These are phyloP conservation scores for Ditula angustiorana DNA, from an alignment of 2,888 invertebrate genomes.

Conservation along the genomic window DNA sequence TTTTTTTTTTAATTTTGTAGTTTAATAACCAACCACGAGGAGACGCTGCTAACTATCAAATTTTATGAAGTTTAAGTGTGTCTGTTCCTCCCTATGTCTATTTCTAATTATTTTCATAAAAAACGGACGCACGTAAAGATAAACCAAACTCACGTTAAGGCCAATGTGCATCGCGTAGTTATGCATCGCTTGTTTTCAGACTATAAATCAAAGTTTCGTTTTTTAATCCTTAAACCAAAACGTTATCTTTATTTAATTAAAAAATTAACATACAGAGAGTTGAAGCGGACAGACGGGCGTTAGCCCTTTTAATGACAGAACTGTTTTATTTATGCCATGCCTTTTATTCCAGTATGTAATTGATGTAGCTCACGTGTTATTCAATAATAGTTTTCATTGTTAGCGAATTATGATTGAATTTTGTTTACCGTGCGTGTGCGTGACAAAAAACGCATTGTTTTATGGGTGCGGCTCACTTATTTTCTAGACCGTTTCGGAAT, in stretches of 20 bases:
- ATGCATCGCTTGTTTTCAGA: no score
- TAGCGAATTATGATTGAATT: conserved; percentile 52
- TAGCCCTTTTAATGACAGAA: conserved; percentile 21
- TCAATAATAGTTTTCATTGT: conserved; percentile 59
- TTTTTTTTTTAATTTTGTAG: no score
- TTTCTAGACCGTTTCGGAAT: not conserved
- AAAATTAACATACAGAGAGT: conserved; percentile 30
- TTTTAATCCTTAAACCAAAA: conserved; percentile 11
- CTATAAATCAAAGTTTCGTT: conserved; percentile 8
- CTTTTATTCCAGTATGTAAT: conserved; percentile 11
- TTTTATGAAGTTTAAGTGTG: no score
- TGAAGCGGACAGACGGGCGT: conserved; percentile 12
- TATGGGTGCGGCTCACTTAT: conserved; percentile 54
- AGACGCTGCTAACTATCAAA: no score
- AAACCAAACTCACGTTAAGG: no score
- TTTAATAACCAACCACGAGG: no score
- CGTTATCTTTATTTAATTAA: conserved; percentile 21
- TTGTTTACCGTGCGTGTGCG: conserved; percentile 57
- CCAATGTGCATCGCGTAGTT: no score
- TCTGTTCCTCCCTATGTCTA: no score
- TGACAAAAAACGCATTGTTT: conserved; percentile 70
- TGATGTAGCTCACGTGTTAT: conserved; percentile 28
- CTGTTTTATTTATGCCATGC: conserved; percentile 13
- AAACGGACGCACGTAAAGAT: no score
- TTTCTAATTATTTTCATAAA: no score